Base-by-base conservation (phyloP, 2,888 invertebrate species). In the Apamea anceps region DNA sequence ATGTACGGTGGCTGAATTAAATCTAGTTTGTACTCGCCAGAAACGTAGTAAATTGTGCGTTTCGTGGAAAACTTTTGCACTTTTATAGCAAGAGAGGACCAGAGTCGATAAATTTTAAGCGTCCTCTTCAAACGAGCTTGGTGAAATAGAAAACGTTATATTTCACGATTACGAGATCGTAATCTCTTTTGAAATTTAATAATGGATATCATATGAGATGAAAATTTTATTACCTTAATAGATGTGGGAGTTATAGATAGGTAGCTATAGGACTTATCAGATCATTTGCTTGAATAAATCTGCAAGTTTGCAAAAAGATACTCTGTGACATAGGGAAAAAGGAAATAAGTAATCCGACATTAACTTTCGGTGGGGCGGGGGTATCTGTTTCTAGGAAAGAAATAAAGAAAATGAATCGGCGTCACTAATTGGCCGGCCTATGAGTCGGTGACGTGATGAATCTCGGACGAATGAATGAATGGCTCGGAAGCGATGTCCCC, bases 121-220 rank as follows among this genome's bases (percentile, higher is more conserved):
- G 91, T 91, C 92, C 91, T 91, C 92, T 91, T 93, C 89, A 92
- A 94, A 94, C 92, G 93, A 93, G 91, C 92, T 92, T 89, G 89
- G 90, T 93, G 90, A 91, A 91, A 91, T 88, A 91, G 92, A 94
- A 92, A 94, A 93, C 91, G 92, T 94, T 94, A 93, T 95, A 94
- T 93, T 94, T 94, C 92, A 94, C 93, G 93, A 95, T 94, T 94
- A 88, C 91, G 92, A 91, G 92, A 94, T 93, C 93, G 92, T 95
- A 95, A 95, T 94, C 93, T 93, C 92, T 89, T 94, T 91, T 91
- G 92, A 95, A 94, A 94, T 95, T 94, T 94, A 94, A 95, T 95
- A 94, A 94, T 94, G 91, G 92, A 90, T 90, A 92, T 92, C 92
- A 92, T 93, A 93, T 90, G 91, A 82, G 89, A 92, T 88, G 88